phyloP scores from a whole-genome alignment of 2,888 invertebrate genomes.

The Oscheius sp. region DNA sequence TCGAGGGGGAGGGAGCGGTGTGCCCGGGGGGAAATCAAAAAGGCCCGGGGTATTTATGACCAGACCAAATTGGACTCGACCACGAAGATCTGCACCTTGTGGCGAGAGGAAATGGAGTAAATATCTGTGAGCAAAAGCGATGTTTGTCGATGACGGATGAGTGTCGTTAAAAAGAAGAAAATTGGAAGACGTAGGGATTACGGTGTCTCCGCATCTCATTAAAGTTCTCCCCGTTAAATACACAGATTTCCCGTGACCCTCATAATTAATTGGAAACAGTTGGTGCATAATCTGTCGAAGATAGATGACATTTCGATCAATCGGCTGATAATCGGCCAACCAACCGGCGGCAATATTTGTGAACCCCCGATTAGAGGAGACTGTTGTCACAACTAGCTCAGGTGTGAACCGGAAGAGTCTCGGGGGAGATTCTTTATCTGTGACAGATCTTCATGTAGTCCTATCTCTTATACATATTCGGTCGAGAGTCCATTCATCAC shows the following conservation, averaged over 20 bases:
- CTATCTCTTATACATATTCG: neutral
- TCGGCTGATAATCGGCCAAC: neutral
- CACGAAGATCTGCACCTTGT: neutral
- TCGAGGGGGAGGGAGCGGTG: too few species aligned
- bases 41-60: conserved; percentile 15
- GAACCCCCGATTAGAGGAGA: conserved; percentile 14
- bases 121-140: neutral
- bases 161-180: too few species aligned
- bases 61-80: conserved; percentile 7
- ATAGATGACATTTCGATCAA: conserved; percentile 6
- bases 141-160: too few species aligned
- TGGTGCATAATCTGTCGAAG: conserved; percentile 16
- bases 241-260: neutral
- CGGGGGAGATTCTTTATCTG: conserved; percentile 11
- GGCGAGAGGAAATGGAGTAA: neutral
- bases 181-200: conserved; percentile 16
- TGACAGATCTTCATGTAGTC: conserved; percentile 19
- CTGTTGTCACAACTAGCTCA: conserved; percentile 4
- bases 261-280: conserved; percentile 32
- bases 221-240: neutral
- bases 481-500: conserved; percentile 15
- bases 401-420: conserved; percentile 13
- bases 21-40: conserved; percentile 24
- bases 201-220: conserved; percentile 23
- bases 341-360: conserved; percentile 10